Evolutionary conservation across 2,888 invertebrate genomes (phyloP).

Genomic region (Torymus auratus): DNA sequence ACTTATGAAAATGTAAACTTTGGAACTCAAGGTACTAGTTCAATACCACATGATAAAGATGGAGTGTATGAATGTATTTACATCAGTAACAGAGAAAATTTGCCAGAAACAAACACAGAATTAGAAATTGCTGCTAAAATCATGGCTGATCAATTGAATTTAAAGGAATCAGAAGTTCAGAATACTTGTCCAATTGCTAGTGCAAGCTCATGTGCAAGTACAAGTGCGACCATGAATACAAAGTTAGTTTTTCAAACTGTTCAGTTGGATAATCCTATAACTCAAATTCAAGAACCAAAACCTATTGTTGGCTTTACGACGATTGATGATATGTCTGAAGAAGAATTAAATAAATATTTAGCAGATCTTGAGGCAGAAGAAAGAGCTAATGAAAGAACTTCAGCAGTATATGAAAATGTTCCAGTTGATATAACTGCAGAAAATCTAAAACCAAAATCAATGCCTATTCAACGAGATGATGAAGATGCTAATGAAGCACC

Average conservation of each 20-base stretch:
- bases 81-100: constrained; percentile 61
- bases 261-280: constrained; percentile 56
- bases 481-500: constrained; percentile 70
- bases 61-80: constrained; percentile 66
- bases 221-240: constrained; percentile 53
- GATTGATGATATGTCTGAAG: constrained; percentile 74
- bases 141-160: constrained; percentile 63
- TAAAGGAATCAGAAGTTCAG: constrained; percentile 56
- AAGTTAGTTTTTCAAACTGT: constrained; percentile 62
- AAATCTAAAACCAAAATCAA: constrained; percentile 56
- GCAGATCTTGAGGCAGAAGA: constrained; percentile 76
- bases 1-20: constrained; percentile 68
- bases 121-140: constrained; percentile 64
- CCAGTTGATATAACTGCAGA: constrained; percentile 48
- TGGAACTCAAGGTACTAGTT: constrained; percentile 51
- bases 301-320: constrained; percentile 68
- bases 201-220: constrained; percentile 16
- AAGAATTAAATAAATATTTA: constrained; percentile 75
- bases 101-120: constrained; percentile 63
- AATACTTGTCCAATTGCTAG: constrained; percentile 42
- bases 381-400: constrained; percentile 63
- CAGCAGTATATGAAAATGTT: constrained; percentile 59
- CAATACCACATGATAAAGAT: constrained; percentile 54
- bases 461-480: constrained; percentile 60
- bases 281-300: constrained; percentile 61